Evolutionary conservation across 2,113 vertebrate species (phyloP).

Genomic region (Odontesthes bonariensis): DNA sequence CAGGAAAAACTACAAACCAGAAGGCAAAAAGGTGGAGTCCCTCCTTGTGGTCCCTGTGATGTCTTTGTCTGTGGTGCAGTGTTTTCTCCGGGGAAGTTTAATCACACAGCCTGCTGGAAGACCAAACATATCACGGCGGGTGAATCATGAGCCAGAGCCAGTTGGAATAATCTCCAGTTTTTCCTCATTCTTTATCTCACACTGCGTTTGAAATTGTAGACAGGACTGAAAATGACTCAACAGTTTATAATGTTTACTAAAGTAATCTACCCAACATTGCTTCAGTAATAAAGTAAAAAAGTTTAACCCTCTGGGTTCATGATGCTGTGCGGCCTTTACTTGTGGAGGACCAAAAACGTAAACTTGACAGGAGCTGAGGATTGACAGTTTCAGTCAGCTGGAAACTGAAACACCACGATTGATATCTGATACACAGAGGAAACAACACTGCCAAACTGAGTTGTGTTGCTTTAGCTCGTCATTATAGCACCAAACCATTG

Average conservation of each 20-base stretch:
- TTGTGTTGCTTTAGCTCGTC: too few species aligned
- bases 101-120: constrained; percentile 45
- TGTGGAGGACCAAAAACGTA: constrained; percentile 23
- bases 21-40: constrained; percentile 47
- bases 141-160: constrained; percentile 57
- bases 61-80: constrained; percentile 37
- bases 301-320: constrained; percentile 29
- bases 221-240: not conserved
- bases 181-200: constrained; percentile 1
- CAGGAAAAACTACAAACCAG: constrained; percentile 7
- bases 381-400: constrained; percentile 33
- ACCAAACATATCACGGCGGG: constrained; percentile 52
- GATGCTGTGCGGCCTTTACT: constrained; percentile 27
- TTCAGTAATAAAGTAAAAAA: constrained; percentile 28
- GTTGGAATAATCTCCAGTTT: constrained; percentile 20
- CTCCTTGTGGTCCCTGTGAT: constrained; percentile 31
- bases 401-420: not conserved
- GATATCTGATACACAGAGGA: not conserved
- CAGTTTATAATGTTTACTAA: not conserved
- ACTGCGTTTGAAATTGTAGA: not conserved
- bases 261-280: constrained; percentile 11
- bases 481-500: too few species aligned
- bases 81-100: constrained; percentile 38
- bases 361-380: constrained; percentile 36
- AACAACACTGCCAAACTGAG: not conserved